These are phyloP conservation scores for Hoplias malabaricus DNA, from an alignment of 2,113 vertebrate genomes.

Conservation along the genomic window DNA sequence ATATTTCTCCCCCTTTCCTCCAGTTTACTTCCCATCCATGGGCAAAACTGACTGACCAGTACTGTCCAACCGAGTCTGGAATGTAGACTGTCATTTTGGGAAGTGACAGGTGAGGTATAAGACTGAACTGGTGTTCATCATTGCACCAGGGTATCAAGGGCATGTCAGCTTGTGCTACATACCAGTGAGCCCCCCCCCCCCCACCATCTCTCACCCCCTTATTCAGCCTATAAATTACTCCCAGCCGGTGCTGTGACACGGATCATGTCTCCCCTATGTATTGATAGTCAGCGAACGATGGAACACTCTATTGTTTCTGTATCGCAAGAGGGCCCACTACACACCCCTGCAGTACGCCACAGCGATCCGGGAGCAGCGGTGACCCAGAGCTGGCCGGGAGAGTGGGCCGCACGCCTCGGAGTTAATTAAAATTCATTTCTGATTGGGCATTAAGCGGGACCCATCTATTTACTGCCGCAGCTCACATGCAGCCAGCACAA, in stretches of 20 bases:
- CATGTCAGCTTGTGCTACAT: slow-evolving; percentile 45
- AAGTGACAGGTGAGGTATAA: slow-evolving; percentile 15
- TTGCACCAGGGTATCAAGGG: slow-evolving; percentile 35
- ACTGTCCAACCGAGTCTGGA: neutral
- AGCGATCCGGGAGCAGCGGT: slow-evolving; percentile 56
- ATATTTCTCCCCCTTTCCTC: neutral
- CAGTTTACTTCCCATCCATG: neutral
- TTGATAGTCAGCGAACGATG: slow-evolving; percentile 45
- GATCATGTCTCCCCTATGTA: slow-evolving; percentile 34
- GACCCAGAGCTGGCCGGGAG: slow-evolving; percentile 65
- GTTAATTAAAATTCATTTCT: slow-evolving; percentile 80
- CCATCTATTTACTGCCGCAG: slow-evolving; percentile 75
- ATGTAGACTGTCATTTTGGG: neutral
- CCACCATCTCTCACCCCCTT: too few species aligned
- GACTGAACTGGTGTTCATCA: slow-evolving; percentile 30
- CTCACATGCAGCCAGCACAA: slow-evolving; percentile 76
- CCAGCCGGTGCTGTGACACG: slow-evolving; percentile 54
- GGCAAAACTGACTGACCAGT: neutral
- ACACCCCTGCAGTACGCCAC: slow-evolving; percentile 2
- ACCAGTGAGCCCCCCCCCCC: slow-evolving; percentile 25
- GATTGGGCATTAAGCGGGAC: slow-evolving; percentile 75
- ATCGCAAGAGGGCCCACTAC: slow-evolving; percentile 48
- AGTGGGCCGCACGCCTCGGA: slow-evolving; percentile 64
- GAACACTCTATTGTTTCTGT: slow-evolving; percentile 43
- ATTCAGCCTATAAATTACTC: slow-evolving; percentile 48